phyloP scores from a whole-genome alignment of 2,797 vertebrate genomes.

The Adelosebastes latens region DNA sequence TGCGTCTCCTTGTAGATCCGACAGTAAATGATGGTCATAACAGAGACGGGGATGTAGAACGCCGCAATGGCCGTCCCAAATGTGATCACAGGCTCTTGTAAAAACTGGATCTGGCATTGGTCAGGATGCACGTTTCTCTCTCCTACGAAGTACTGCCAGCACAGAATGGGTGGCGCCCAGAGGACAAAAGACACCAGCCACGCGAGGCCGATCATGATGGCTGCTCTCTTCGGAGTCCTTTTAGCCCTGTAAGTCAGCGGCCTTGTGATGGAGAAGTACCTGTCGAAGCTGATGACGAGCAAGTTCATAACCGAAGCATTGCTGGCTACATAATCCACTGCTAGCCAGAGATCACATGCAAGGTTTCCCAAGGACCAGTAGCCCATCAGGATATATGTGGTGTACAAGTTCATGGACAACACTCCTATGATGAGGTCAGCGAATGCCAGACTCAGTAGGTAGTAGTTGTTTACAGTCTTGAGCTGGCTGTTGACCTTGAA shows the following conservation, averaged over 20 bases:
- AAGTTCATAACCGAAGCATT: constrained; percentile 99
- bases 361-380: constrained; percentile 95
- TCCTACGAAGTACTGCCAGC: constrained; percentile 97
- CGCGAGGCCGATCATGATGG: constrained; percentile 95
- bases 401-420: constrained; percentile 98
- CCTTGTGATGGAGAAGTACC: constrained; percentile 98
- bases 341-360: constrained; percentile 97
- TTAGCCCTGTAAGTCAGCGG: constrained; percentile 97
- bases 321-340: constrained; percentile 97
- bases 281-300: constrained; percentile 97
- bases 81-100: constrained; percentile 95
- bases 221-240: constrained; percentile 94
- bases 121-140: constrained; percentile 87
- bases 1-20: constrained; percentile 98
- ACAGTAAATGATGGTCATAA: constrained; percentile 98
- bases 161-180: constrained; percentile 97
- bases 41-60: constrained; percentile 96
- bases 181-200: constrained; percentile 96
- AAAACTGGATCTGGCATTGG: constrained; percentile 96
- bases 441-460: constrained; percentile 95
- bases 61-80: constrained; percentile 98
- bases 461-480: constrained; percentile 99
- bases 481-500: constrained; percentile 99
- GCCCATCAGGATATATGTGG: constrained; percentile 96
- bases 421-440: constrained; percentile 97